Evolutionary conservation across 2,797 vertebrate genomes (phyloP).

Genomic region (Antrozous pallidus): DNA sequence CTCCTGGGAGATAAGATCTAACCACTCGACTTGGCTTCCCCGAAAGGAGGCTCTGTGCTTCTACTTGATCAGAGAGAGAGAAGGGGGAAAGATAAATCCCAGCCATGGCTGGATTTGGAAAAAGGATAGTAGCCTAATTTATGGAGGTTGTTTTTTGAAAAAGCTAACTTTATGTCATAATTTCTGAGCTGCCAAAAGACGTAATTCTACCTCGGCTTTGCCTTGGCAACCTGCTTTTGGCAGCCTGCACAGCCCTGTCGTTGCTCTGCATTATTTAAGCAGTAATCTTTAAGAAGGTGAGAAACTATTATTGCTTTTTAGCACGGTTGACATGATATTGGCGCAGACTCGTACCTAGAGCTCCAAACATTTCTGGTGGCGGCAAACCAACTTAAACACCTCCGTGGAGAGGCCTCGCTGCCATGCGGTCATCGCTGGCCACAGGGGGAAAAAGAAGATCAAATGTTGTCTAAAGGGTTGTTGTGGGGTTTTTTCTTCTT

Average conservation of each 20-base stretch:
- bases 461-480: conserved; percentile 75
- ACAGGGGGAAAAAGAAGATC: conserved; percentile 71
- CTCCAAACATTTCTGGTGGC: conserved; percentile 82
- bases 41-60: conserved; percentile 36
- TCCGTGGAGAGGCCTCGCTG: conserved; percentile 71
- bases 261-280: conserved; percentile 76
- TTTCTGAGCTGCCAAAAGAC: conserved; percentile 73
- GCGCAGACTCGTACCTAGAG: conserved; percentile 58
- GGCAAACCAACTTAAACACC: conserved; percentile 82
- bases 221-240: conserved; percentile 75
- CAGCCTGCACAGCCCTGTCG: conserved; percentile 58
- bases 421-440: conserved; percentile 81
- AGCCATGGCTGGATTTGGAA: conserved; percentile 39
- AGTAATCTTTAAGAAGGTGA: conserved; percentile 82
- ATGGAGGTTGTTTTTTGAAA: conserved; percentile 59
- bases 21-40: conserved; percentile 48
- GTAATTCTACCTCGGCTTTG: conserved; percentile 70
- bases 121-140: conserved; percentile 75
- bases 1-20: conserved; percentile 54
- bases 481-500: neutral
- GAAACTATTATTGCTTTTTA: conserved; percentile 80
- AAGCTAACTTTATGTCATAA: conserved; percentile 69
- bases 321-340: conserved; percentile 78
- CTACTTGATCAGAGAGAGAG: conserved; percentile 22
- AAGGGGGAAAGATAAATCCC: conserved; percentile 43